Percentiles rank a stretch among this genome's conserved stretches.
These are phyloP conservation scores for Drosophila pullipes DNA, from an alignment of 2,888 invertebrate genomes.

Conservation along the genomic window DNA sequence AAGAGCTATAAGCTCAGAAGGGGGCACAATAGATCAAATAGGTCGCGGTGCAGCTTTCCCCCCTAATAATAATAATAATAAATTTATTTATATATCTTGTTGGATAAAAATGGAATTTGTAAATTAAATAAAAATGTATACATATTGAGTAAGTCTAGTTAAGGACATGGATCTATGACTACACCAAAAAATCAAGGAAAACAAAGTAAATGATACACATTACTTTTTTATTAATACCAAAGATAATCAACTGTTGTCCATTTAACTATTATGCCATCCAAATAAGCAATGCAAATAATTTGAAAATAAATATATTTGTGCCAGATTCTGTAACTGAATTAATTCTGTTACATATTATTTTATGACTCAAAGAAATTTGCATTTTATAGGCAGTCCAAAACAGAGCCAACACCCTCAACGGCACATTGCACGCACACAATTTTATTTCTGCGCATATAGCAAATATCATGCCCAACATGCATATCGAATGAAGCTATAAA, in stretches of 20 bases:
- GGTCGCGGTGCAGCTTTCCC: too few species aligned
- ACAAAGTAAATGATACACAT: background rate
- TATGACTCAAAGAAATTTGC: slow-evolving; percentile 71
- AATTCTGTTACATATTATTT: slow-evolving; percentile 46
- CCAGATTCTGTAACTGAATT: slow-evolving; percentile 21
- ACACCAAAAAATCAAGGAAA: background rate
- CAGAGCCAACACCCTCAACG: slow-evolving; percentile 66
- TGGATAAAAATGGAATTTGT: background rate
- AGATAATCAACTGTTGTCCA: slow-evolving; percentile 1
- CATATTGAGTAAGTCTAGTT: background rate
- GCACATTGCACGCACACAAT: slow-evolving; percentile 24
- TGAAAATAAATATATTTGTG: slow-evolving; percentile 8
- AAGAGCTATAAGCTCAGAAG: too few species aligned
- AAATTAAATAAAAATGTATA: background rate
- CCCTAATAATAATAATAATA: too few species aligned
- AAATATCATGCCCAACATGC: slow-evolving; percentile 63
- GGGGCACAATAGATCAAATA: too few species aligned
- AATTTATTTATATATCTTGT: too few species aligned
- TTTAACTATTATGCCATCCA: slow-evolving; percentile 3
- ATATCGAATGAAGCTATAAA: slow-evolving; percentile 78
- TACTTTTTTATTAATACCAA: slow-evolving; percentile 12
- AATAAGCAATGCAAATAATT: slow-evolving; percentile 43
- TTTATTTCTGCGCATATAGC: slow-evolving; percentile 1
- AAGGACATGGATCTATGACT: background rate
- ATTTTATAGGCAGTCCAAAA: slow-evolving; percentile 44